Evolutionary conservation across 2,888 invertebrate genomes (phyloP).

Genomic region (Leptopilina syphax): DNA sequence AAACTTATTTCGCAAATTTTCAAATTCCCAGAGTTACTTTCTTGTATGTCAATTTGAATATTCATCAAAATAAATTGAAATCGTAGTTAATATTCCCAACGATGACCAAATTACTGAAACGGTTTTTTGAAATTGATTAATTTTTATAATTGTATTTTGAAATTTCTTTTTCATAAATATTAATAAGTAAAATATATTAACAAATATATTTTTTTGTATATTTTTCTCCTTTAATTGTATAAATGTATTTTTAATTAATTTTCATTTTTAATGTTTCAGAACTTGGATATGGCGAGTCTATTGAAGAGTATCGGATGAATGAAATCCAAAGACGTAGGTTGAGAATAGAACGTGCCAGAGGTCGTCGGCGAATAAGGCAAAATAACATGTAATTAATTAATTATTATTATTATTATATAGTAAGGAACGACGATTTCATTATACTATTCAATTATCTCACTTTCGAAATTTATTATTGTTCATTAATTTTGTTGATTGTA

Average conservation of each 20-base stretch:
- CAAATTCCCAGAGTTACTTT: background rate
- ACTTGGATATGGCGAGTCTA: conserved; percentile 60
- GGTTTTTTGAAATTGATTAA: background rate
- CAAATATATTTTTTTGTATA: background rate
- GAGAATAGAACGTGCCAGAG: conserved; percentile 59
- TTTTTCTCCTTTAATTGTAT: background rate
- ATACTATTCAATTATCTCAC: too few relatives aligned
- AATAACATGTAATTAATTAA: conserved; percentile 36
- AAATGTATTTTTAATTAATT: conserved; percentile 17
- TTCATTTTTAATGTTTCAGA: conserved; percentile 57
- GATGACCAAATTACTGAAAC: background rate
- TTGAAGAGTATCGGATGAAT: conserved; percentile 63
- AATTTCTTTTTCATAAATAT: background rate
- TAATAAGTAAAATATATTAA: background rate
- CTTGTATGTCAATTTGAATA: background rate
- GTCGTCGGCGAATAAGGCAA: conserved; percentile 58
- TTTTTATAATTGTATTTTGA: background rate
- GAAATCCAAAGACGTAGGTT: conserved; percentile 61
- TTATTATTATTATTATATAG: background rate
- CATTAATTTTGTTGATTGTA: too few relatives aligned
- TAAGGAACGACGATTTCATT: too few relatives aligned
- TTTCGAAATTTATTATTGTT: too few relatives aligned
- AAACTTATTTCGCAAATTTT: conserved; percentile 16
- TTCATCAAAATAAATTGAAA: conserved; percentile 1
- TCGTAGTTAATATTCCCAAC: background rate